Evolutionary conservation across 2,888 invertebrate species (phyloP), one percentile per base, ranked within the genome.

Genomic region (Temnothorax rugatulus): DNA sequence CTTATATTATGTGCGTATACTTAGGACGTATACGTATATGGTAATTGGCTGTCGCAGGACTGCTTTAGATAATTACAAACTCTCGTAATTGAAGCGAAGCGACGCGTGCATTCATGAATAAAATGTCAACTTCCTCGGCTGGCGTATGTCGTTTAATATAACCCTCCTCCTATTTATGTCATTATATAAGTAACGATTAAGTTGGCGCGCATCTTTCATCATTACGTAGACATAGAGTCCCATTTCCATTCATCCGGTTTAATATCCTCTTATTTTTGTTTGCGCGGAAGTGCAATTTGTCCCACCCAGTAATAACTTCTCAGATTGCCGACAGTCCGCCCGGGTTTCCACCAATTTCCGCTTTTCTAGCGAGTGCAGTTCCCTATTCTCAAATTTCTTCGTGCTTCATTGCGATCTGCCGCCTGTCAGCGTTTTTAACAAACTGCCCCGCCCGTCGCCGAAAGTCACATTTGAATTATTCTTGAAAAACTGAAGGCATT

Each of bases 371-470:
- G 52, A 50, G 47, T 59, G 84, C 54, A 64, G 81, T 64, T 71
- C 69, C 59, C 79, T 64, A 73, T 84, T 59, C 84, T 84, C 69
- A 83, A 84, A 83, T 83, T 84, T 76, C 83, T 76, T 71, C 75
- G 54, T 69, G 83, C 83, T 63, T 66, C 83, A 84, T 84, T 71
- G 76, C 76, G 82, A 68, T 57, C 82, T 50, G 68, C 50, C 52
- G 82, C 29, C 47, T 64, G 59, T 63, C 84, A 69, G 47, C 83
- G 21, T 83, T 81, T 82, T 84, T 82, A 74, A 82, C 82, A 74
- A 84, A 84, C 64, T 52, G 50, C 21, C 57, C 18, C 64, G 57
- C 69, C 71, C 44, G 68, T 74, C 82, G n/a, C 41, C 84, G 63
- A 63, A 50, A 71, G 82, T 77, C 66, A 44, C 44, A 54, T 71